Conservation (phyloP, 2,888 invertebrate species). For the Conomelus anceps region DNA sequence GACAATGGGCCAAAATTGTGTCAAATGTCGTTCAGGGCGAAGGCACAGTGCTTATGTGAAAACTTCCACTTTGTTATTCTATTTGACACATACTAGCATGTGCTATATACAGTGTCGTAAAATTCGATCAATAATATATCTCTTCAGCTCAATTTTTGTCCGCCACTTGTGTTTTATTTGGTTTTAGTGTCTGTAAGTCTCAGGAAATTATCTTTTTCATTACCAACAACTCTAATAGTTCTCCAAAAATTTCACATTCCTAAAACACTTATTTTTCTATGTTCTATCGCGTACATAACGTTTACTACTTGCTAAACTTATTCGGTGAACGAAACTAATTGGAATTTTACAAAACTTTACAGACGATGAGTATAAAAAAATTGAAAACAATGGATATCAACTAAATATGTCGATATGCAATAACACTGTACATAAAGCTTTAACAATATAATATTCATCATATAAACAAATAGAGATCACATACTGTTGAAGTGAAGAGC, state of each 20-base stretch:
- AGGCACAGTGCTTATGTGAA: background rate
- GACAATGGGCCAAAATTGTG: background rate
- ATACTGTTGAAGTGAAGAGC: constrained; percentile 10
- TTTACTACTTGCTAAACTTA: background rate
- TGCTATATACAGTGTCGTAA: background rate
- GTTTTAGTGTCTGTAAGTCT: background rate
- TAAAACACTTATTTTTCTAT: background rate
- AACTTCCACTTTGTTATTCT: background rate
- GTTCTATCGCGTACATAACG: background rate
- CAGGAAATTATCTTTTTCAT: background rate
- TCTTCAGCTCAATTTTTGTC: background rate
- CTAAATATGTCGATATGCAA: background rate
- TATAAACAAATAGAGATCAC: constrained; percentile 2
- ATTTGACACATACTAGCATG: background rate
- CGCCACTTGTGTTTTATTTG: background rate
- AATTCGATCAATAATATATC: background rate
- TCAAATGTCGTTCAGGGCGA: background rate
- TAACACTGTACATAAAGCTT: constrained; percentile 13
- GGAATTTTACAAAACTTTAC: background rate
- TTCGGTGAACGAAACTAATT: background rate
- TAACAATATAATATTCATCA: constrained; percentile 9
- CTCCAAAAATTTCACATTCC: background rate
- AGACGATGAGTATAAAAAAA: background rate
- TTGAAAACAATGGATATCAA: background rate
- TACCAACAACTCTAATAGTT: background rate